A percentile compares a stretch with the other conserved stretches of the same genome.
Evolutionary conservation across 2,113 vertebrate genomes (phyloP).

Genomic region (Taurulus bubalis): DNA sequence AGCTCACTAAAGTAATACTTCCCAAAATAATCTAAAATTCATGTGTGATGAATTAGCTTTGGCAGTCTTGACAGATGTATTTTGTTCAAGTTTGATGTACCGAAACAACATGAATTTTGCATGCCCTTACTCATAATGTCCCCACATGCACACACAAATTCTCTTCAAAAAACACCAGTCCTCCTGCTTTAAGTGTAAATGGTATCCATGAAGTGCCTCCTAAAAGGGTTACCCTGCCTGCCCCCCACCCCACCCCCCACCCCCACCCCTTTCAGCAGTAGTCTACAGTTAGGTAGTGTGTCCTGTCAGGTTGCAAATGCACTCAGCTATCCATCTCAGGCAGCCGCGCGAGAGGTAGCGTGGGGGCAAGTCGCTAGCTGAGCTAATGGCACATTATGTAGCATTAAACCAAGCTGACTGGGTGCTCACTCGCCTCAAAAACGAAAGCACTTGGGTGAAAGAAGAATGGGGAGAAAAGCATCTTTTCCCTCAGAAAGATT

Average conservation of each 20-base stretch:
- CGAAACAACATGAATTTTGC: conserved; percentile 46
- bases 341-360: conserved; percentile 25
- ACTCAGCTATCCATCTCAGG: conserved; percentile 63
- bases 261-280: conserved; percentile 15
- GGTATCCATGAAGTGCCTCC: conserved; percentile 47
- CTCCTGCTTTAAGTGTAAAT: conserved; percentile 48
- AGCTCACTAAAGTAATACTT: not conserved
- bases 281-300: conserved; percentile 37
- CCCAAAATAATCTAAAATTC: not conserved
- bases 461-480: not conserved
- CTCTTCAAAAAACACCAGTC: not conserved
- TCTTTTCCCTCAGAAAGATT: conserved; percentile 24
- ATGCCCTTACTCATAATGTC: conserved; percentile 40
- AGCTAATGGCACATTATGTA: conserved; percentile 70
- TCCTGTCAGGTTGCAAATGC: conserved; percentile 66
- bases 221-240: conserved; percentile 45
- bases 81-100: conserved; percentile 39
- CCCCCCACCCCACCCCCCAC: not conserved
- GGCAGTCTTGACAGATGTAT: conserved; percentile 48
- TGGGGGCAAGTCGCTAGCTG: conserved; percentile 42
- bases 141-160: conserved; percentile 27
- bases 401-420: conserved; percentile 57
- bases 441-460: conserved; percentile 27
- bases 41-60: not conserved
- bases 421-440: conserved; percentile 36